Evolutionary conservation across 2,797 vertebrate genomes (phyloP).

Genomic region (Thalassophryne amazonica): DNA sequence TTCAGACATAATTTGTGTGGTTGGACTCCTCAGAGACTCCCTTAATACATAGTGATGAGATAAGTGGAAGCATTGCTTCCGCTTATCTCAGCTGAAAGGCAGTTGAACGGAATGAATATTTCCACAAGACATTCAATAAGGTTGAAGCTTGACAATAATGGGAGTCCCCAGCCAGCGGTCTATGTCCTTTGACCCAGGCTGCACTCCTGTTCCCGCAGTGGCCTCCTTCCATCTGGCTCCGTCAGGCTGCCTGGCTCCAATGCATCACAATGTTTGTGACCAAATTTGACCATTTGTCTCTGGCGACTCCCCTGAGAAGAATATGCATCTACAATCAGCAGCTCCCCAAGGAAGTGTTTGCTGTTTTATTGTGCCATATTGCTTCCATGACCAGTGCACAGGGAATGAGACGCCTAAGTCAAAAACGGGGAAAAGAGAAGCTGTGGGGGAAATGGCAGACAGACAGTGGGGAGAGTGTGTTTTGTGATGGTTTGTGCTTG

Average conservation of each 20-base stretch:
- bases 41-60: slow-evolving; percentile 75
- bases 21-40: slow-evolving; percentile 35
- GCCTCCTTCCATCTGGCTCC: slow-evolving; percentile 18
- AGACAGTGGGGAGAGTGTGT: slow-evolving; percentile 45
- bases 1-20: slow-evolving; percentile 28
- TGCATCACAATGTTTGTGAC: slow-evolving; percentile 25
- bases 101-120: slow-evolving; percentile 66
- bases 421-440: slow-evolving; percentile 29
- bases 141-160: slow-evolving; percentile 39
- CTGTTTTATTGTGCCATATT: slow-evolving; percentile 45
- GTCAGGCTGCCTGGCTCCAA: slow-evolving; percentile 7
- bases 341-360: slow-evolving; percentile 28
- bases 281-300: slow-evolving; percentile 31
- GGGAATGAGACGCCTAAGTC: slow-evolving; percentile 43
- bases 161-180: slow-evolving; percentile 47
- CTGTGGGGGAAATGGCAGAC: slow-evolving; percentile 21
- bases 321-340: slow-evolving; percentile 37
- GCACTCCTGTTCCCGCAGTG: slow-evolving; percentile 24
- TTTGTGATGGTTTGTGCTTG: slow-evolving; percentile 54
- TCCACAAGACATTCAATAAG: slow-evolving; percentile 69
- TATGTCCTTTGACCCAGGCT: slow-evolving; percentile 9
- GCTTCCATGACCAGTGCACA: slow-evolving; percentile 49
- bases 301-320: slow-evolving; percentile 23
- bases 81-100: slow-evolving; percentile 58
- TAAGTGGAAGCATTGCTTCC: slow-evolving; percentile 61